phyloP scores from a whole-genome alignment of 2,113 vertebrate genomes.

The Hydropotes inermis region DNA sequence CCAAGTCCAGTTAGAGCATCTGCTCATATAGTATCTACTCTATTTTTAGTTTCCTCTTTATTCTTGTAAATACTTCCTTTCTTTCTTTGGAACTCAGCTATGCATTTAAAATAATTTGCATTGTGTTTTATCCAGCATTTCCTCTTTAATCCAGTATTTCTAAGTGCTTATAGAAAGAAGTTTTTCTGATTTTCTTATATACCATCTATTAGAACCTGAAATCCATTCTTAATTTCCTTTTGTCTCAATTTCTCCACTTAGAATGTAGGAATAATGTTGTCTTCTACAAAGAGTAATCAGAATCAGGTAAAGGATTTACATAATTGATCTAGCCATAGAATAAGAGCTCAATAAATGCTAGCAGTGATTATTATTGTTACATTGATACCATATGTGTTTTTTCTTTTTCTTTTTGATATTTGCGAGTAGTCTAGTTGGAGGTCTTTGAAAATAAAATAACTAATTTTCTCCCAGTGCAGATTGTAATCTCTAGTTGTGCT shows the following conservation, averaged over 20 bases:
- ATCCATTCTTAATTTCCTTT: not conserved
- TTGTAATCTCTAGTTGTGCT: not conserved
- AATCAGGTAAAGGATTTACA: not conserved
- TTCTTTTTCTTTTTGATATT: not conserved
- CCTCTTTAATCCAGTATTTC: not conserved
- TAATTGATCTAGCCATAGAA: not conserved
- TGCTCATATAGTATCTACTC: not conserved
- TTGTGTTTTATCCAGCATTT: not conserved
- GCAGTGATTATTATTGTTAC: not conserved
- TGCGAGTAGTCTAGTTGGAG: not conserved
- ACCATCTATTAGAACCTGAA: not conserved
- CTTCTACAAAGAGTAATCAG: not conserved
- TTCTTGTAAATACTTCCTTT: not conserved
- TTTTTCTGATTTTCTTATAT: not conserved
- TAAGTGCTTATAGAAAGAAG: not conserved
- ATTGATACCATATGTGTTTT: not conserved
- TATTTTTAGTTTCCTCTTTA: not conserved
- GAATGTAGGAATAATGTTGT: not conserved
- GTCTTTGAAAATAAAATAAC: constrained; percentile 33
- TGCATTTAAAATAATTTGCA: not conserved
- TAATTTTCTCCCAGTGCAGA: not conserved
- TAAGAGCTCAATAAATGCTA: not conserved
- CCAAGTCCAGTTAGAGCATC: not conserved
- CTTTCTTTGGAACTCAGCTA: not conserved
- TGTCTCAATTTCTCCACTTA: not conserved